Base-by-base conservation (phyloP, 2,888 invertebrate species). In the Cerceris ruficornis region DNA sequence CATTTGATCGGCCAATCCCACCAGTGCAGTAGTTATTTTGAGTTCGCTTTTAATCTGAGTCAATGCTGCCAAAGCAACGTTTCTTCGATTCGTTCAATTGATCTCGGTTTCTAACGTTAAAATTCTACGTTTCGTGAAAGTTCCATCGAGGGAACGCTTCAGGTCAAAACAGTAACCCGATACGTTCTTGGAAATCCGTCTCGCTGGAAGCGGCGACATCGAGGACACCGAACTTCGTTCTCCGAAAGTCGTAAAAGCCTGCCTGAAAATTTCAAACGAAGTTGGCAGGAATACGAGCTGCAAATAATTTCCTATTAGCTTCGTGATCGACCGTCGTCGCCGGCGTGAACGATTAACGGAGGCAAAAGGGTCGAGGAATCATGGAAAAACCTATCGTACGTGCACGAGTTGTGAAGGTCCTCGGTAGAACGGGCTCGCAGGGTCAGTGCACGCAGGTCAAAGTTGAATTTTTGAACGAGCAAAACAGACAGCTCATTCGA, bases 391-490 rank as follows among this genome's bases (percentile, higher is more conserved):
- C 97, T 86, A 96, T 96, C 88, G 97, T 97, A 92, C 95, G 96
- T 87, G 97, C 97, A 87, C 96, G 97, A 93, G 99, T 99, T 75
- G 97, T 98, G 86, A 98, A 99, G 94, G 98, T 99, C 90, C 95
- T 99, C 90, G 99, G 99, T 79, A 97, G 99, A 91, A 99, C 99
- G 80, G 99, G 99, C 79, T 99, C 99, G 89, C 99, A 99, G 93
- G 99, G 99, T 90, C 99, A 99, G 93, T 99, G 99, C 96, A 99
- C 99, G 79, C 99, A 99, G 94, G 98, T 98, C 83, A 98, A 98
- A 93, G 99, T 99, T 41, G 99, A 99, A 93, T 99, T 99, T 93
- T 94, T 99, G 89, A 98, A 98, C 87, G 99, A 99, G 92, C 96
- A 96, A 92, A 98, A 98, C 93, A 96, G 99, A 91, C 98, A 98